phyloP scores from a whole-genome alignment of 92 coral and sea anemone species.

The Actinostola sp. region DNA sequence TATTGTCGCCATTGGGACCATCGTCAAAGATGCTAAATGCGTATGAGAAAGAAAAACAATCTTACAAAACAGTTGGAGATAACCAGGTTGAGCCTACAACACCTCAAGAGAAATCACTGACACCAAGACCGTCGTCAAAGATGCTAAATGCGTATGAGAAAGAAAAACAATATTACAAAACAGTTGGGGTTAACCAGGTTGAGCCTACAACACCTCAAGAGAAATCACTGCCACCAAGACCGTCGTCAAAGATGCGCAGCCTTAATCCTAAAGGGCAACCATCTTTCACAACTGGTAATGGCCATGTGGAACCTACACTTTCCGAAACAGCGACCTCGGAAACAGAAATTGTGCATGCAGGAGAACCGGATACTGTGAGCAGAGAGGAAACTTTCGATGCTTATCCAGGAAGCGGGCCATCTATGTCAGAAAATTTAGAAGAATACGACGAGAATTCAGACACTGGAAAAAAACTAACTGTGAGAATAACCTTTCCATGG shows the following conservation, averaged over 20 bases:
- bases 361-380: conserved; percentile 25
- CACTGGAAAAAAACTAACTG: background rate
- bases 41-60: background rate
- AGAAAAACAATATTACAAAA: no score
- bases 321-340: conserved; percentile 45
- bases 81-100: conserved; percentile 1
- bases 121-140: background rate
- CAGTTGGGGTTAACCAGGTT: no score
- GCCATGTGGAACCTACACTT: conserved; percentile 14
- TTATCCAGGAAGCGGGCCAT: conserved; percentile 2
- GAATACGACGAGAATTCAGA: background rate
- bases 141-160: background rate
- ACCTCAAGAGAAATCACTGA: background rate
- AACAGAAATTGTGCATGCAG: conserved; percentile 20
- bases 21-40: background rate
- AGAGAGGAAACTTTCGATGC: conserved; percentile 33
- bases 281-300: background rate
- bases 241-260: no score
- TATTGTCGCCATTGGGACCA: background rate
- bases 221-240: no score
- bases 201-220: no score
- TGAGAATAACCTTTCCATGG: background rate
- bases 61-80: background rate
- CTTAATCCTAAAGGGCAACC: background rate
- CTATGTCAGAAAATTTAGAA: background rate